Conservation (phyloP, 64 coral and sea anemone genomes). For the Montipora efflorescens region DNA sequence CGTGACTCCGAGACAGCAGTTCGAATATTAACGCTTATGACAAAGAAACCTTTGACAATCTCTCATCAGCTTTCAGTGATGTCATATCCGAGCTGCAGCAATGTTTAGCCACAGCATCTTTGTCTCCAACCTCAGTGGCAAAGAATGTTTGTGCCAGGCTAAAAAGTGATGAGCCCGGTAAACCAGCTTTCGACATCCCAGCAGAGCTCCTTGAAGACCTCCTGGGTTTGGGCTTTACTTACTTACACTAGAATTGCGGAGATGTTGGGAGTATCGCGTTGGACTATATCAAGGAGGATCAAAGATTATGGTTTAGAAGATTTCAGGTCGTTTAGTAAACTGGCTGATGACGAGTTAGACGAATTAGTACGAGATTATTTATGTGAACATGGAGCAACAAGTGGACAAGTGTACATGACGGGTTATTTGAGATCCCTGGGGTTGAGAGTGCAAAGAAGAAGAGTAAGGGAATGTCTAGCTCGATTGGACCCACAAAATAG, state of each 20-base stretch:
- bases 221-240: too few relatives aligned
- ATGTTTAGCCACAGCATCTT: too few relatives aligned
- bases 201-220: too few relatives aligned
- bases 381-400: not conserved
- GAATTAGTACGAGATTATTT: not conserved
- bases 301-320: conserved; percentile 4
- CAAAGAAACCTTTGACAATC: too few relatives aligned
- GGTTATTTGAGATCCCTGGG: conserved; percentile 17
- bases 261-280: conserved; percentile 45
- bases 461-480: conserved; percentile 21
- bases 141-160: too few relatives aligned
- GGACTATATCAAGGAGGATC: conserved; percentile 42
- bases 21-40: too few relatives aligned
- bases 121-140: too few relatives aligned
- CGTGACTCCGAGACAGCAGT: too few relatives aligned
- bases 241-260: not conserved
- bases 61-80: too few relatives aligned
- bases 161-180: too few relatives aligned
- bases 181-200: too few relatives aligned
- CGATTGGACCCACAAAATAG: conserved; percentile 14
- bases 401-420: conserved; percentile 4
- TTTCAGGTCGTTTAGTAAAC: not conserved
- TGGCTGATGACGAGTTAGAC: not conserved
- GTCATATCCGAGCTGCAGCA: too few relatives aligned
- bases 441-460: conserved; percentile 12